Evolutionary conservation across 2,888 invertebrate species (phyloP), one percentile per base, ranked within the genome.

Genomic region (Orthosia cruda): DNA sequence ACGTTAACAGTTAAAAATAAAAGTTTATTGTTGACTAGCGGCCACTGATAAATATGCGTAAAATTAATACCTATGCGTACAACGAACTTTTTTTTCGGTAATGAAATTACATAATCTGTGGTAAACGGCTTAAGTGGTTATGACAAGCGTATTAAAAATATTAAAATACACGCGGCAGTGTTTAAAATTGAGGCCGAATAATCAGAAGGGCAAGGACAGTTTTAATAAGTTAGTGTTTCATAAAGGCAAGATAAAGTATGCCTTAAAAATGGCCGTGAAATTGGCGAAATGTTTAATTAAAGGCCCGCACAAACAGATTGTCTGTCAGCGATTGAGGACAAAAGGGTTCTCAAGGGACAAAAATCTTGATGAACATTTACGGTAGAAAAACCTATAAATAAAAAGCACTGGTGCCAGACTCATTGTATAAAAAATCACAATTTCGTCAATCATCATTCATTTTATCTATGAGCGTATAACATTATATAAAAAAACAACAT

Each of bases 31-130:
- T 80, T 64, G 3, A 32, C 45, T 32, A 59, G 26, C 47, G 20
- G 50, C 15, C 49, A 20, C 20, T 2, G 50, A n/a, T 50, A 73
- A 73, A 45, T 49, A 63, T 50, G 72, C 64, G 45, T 64, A 45
- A 80, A 63, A 72, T 72, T 59, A 64, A 64, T 59, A 45, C n/a
- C 13, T 49, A 45, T 49, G 47, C 49, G 49, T 32, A 59, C 2
- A 0, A 54, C 7, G 5, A 49, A 73, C 54, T 15, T 61, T 72
- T 70, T 58, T 74, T 23, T 40, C 23, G 15, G 20, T 45, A 13
- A 49, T 45, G n/a, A 4, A 54, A 64, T 73, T 65, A 65, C 47
- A 3, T 80, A 73, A 77, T 80, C 74, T 74, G 52, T 23, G 54
- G 54, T 80, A 78, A 78, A 45, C 45, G 16, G 71, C 40, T 75